phyloP scores from a whole-genome alignment of 2,113 vertebrate species.

The Dromaius novaehollandiae region DNA sequence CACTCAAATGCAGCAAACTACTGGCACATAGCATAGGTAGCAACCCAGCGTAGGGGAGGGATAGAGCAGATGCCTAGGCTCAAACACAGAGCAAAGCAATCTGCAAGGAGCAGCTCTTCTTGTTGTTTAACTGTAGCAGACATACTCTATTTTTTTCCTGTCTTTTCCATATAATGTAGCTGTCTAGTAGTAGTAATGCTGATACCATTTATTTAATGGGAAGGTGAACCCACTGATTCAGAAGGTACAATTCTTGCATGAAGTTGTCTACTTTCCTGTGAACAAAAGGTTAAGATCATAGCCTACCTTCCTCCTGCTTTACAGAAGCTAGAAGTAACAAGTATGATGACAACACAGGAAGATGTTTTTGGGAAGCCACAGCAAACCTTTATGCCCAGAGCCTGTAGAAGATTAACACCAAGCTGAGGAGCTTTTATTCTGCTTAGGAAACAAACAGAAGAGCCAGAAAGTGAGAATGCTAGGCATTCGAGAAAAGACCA shows the following conservation, averaged over 20 bases:
- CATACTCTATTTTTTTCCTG: not conserved
- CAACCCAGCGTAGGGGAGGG: fast-evolving
- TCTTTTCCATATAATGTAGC: not conserved
- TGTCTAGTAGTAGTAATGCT: not conserved
- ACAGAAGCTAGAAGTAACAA: not conserved
- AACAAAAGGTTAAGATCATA: not conserved
- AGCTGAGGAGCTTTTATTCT: not conserved
- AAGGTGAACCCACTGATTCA: not conserved
- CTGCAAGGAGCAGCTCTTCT: not conserved
- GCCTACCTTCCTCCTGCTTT: not conserved
- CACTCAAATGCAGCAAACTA: fast-evolving
- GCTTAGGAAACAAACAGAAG: not conserved
- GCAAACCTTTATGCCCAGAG: not conserved
- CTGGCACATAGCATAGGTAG: fast-evolving
- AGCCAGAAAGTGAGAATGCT: not conserved
- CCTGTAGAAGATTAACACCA: not conserved
- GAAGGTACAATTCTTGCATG: not conserved
- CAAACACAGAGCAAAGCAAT: not conserved
- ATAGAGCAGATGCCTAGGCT: fast-evolving
- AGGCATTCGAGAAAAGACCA: not conserved
- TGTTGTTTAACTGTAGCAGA: not conserved
- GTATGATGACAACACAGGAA: not conserved
- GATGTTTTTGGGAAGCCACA: not conserved
- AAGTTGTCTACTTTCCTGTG: not conserved
- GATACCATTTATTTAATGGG: not conserved